Base-by-base conservation (phyloP, 2,113 vertebrate species). In the Coturnix japonica region DNA sequence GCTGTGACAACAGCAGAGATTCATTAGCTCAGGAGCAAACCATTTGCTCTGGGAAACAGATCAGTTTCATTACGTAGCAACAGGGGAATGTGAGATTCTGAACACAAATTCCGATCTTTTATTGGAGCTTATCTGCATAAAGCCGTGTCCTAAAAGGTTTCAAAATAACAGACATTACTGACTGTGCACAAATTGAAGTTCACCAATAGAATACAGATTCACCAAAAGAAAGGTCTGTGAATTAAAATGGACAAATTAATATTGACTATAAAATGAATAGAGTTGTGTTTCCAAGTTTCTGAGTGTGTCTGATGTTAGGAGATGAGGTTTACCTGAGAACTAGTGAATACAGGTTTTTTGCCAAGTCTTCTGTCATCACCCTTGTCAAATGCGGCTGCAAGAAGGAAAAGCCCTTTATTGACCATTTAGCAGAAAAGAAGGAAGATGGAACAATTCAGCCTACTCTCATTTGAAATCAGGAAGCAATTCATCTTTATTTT, bases 331-430 rank as follows among this genome's bases (percentile, higher is more conserved):
- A 99, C 99, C 99, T 99, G 98, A 89, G 98, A 99, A 96, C 99
- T 99, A 86, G 96, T 98, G 96, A 99, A 98, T 76, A 98, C 90
- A 70, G 98, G 98, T 94, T 98, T 99, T 98, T 98, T 99, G 86
- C 97, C 97, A 93, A 99, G 98, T 97, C 97, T 98, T 97, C 98
- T 97, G 94, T 98, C 98, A 98, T 99, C 99, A 81, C 98, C 99
- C 95, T 98, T 99, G 97, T 99, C 99, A 98, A 99, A 98, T 91
- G 99, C 98, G 96, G 98, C 98, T 99, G 97, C 60, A 92, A 90
- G 91, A 96, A 72, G 79, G 96, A 93, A 73, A 94, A 81, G 93
- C 53, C 77, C 37, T 93, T 95, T 93, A 89, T 95, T 87, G 69
- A 87, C 64, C 93, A 66, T 73, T 63, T 91, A 82, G 70, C 41